Conservation (phyloP, 2,888 invertebrate genomes). For the Stenotaenia linearis region DNA sequence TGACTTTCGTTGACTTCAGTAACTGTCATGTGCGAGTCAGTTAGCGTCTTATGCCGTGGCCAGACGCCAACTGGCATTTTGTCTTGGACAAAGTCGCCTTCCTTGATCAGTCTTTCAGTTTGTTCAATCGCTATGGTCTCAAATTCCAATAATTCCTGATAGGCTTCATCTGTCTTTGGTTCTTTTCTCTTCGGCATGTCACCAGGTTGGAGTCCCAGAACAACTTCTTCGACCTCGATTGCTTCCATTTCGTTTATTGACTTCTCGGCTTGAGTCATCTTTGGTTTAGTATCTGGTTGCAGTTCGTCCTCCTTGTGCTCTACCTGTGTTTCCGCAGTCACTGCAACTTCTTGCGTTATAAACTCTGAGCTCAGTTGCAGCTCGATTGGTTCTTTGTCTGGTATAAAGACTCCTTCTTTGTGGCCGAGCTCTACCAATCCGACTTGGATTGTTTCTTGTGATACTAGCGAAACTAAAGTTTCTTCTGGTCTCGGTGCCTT, state of each 20-base stretch:
- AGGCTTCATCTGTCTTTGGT: conserved; percentile 33
- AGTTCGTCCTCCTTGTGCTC: conserved; percentile 27
- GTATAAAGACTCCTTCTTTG: conserved; percentile 37
- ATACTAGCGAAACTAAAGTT: conserved; percentile 31
- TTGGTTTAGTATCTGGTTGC: not conserved
- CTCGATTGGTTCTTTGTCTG: conserved; percentile 30
- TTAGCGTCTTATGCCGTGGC: not conserved
- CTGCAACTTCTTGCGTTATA: not conserved
- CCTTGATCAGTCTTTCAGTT: conserved; percentile 1
- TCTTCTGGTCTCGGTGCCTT: conserved; percentile 26
- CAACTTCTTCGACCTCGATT: conserved; percentile 36
- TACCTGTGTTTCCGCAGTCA: conserved; percentile 1
- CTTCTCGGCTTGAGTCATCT: conserved; percentile 31
- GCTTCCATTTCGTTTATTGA: conserved; percentile 35
- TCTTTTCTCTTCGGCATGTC: conserved; percentile 32
- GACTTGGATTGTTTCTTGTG: conserved; percentile 36
- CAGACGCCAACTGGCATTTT: conserved; percentile 8
- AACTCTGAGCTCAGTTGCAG: not conserved
- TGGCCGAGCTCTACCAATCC: conserved; percentile 35
- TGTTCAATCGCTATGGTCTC: conserved; percentile 35
- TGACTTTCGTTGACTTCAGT: conserved; percentile 27
- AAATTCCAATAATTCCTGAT: conserved; percentile 24
- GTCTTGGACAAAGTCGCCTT: conserved; percentile 7
- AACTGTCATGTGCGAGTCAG: not conserved
- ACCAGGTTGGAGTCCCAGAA: conserved; percentile 35